Percentiles rank a stretch among this genome's conserved stretches.
phyloP scores from a whole-genome alignment of 1,140 invertebrate genomes.

The Uloborus diversus region DNA sequence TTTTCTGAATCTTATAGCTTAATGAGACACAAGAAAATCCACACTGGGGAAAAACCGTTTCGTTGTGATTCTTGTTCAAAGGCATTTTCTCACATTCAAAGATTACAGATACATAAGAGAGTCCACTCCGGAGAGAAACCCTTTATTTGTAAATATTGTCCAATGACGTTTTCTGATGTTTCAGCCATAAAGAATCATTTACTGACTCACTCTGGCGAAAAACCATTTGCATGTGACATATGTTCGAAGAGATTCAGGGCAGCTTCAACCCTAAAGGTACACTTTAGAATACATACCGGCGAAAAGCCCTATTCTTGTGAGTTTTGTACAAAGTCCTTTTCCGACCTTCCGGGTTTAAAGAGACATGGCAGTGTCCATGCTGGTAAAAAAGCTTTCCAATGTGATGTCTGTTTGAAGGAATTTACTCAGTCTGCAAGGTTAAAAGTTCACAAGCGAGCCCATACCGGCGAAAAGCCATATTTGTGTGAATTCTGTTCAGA shows the following conservation, averaged over 20 bases:
- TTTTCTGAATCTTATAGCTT: too few relatives aligned
- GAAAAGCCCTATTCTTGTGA: not conserved
- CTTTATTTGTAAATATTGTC: not conserved
- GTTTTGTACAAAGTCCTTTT: conserved; percentile 10
- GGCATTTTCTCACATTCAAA: too few relatives aligned
- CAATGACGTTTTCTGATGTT: not conserved
- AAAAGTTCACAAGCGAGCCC: conserved; percentile 74
- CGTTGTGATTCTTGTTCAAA: too few relatives aligned
- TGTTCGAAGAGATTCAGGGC: not conserved
- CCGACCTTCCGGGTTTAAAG: conserved; percentile 1
- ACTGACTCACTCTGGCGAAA: not conserved
- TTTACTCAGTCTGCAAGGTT: conserved; percentile 41
- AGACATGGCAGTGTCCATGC: conserved; percentile 37
- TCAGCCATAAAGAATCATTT: not conserved
- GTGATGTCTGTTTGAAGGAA: conserved; percentile 53
- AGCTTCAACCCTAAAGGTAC: not conserved
- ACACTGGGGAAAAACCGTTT: too few relatives aligned
- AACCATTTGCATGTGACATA: not conserved
- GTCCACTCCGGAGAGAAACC: not conserved
- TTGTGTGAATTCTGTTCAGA: conserved; percentile 74
- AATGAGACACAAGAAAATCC: too few relatives aligned
- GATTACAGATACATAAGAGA: too few relatives aligned
- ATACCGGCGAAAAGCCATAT: conserved; percentile 79
- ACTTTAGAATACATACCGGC: not conserved
- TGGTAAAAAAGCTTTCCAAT: conserved; percentile 41